These are phyloP conservation scores for Diadema setosum DNA, from an alignment of 35 echinoderm and acorn worm species.

Conservation along the genomic window DNA sequence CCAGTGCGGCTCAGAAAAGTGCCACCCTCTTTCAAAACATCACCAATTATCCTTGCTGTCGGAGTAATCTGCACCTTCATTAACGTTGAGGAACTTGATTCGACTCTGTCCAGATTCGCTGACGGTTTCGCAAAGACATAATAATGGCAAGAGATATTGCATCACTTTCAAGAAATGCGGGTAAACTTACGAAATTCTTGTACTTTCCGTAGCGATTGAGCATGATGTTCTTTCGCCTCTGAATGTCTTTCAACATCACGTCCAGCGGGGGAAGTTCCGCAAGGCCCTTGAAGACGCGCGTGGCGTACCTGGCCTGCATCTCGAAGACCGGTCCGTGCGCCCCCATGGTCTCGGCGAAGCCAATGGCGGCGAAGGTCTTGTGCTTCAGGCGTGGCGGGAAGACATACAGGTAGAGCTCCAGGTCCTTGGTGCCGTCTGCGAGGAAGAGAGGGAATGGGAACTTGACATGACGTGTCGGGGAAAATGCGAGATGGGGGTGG, in stretches of 20 bases:
- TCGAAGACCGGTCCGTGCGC: slow-evolving; percentile 72
- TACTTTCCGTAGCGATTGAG: slow-evolving; percentile 58
- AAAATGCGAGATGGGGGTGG: too few relatives aligned
- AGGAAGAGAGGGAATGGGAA: too few relatives aligned
- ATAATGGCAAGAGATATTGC: not conserved
- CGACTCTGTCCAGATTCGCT: too few relatives aligned
- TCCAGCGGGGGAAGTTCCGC: slow-evolving; percentile 24
- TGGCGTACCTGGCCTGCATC: slow-evolving; percentile 75
- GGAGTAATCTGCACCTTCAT: too few relatives aligned
- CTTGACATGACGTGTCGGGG: too few relatives aligned
- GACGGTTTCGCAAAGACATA: not conserved
- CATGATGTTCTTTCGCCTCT: not conserved
- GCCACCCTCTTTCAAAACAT: too few relatives aligned
- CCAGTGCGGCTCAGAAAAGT: too few relatives aligned
- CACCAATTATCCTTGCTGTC: too few relatives aligned
- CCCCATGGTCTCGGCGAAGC: slow-evolving; percentile 43
- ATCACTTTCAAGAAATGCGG: not conserved
- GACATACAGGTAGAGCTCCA: slow-evolving; percentile 78
- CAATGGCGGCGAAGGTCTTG: slow-evolving; percentile 63
- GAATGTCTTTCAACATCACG: slow-evolving; percentile 45
- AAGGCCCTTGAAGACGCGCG: slow-evolving; percentile 54
- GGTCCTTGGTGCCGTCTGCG: slow-evolving; percentile 56
- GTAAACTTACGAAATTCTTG: slow-evolving; percentile 58
- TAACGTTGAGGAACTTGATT: too few relatives aligned
- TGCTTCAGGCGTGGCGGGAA: slow-evolving; percentile 61